Evolutionary conservation across 2,888 invertebrate species (phyloP).

Genomic region (Drosophila putrida): DNA sequence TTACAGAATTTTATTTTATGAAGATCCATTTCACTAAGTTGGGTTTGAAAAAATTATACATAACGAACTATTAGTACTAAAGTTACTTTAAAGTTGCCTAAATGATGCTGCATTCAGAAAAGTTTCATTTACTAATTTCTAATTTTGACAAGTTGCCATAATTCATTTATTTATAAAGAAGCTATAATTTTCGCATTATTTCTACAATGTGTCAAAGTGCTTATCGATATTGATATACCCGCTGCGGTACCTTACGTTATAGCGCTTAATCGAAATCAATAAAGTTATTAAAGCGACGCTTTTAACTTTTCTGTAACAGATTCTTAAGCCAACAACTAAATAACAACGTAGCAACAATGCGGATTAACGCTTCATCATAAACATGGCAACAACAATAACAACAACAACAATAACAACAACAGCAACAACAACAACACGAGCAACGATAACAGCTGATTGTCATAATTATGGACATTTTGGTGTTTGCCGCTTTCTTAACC

Average conservation of each 20-base stretch:
- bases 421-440: slow-evolving; percentile 31
- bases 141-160: too few species aligned
- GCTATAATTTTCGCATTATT: neutral
- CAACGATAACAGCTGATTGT: slow-evolving; percentile 67
- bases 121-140: neutral
- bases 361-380: slow-evolving; percentile 79
- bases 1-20: too few species aligned
- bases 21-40: neutral
- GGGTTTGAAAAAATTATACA: neutral
- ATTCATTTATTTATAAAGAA: too few species aligned
- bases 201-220: neutral
- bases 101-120: too few species aligned
- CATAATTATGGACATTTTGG: slow-evolving; percentile 79
- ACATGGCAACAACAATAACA: slow-evolving; percentile 49
- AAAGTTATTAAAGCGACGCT: slow-evolving; percentile 80
- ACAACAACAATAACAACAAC: slow-evolving; percentile 25
- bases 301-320: slow-evolving; percentile 80
- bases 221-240: slow-evolving; percentile 24
- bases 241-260: slow-evolving; percentile 57
- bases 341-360: slow-evolving; percentile 69
- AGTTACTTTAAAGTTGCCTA: too few species aligned
- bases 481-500: slow-evolving; percentile 68
- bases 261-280: slow-evolving; percentile 81
- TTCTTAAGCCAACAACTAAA: slow-evolving; percentile 75
- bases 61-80: too few species aligned